These are phyloP conservation scores for Chloroceryle amazona DNA, from an alignment of 2,797 vertebrate genomes.

Conservation along the genomic window DNA sequence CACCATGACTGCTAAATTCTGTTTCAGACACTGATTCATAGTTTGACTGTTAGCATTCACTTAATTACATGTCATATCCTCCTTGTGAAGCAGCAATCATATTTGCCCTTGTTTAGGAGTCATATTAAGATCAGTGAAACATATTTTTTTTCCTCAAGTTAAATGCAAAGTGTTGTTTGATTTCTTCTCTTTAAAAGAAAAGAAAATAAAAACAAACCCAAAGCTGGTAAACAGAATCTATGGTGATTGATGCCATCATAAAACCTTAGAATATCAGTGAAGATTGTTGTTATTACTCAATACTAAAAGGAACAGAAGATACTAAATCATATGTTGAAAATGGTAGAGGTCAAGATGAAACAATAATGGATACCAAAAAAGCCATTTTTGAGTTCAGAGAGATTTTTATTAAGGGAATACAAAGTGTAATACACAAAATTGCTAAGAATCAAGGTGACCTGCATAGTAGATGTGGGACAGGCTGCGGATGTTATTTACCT, in stretches of 20 bases:
- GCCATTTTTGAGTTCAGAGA: not conserved
- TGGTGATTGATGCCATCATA: not conserved
- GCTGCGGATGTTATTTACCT: not conserved
- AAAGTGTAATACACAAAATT: not conserved
- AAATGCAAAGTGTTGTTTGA: not conserved
- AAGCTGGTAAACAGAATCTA: not conserved
- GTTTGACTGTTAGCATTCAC: not conserved
- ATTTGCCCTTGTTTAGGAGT: not conserved
- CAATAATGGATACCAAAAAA: not conserved
- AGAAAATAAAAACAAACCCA: not conserved
- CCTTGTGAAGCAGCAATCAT: not conserved
- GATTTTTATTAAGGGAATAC: not conserved
- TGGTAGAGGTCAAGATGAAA: not conserved
- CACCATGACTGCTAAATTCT: not conserved
- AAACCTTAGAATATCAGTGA: not conserved
- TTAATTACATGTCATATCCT: not conserved
- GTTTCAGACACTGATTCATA: not conserved
- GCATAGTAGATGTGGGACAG: not conserved
- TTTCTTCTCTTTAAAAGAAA: not conserved
- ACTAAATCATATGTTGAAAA: not conserved
- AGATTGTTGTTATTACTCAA: not conserved
- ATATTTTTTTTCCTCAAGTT: not conserved
- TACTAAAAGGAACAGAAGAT: not conserved
- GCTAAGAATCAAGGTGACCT: not conserved
- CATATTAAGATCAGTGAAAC: not conserved